phyloP scores from a whole-genome alignment of 2,888 invertebrate species.

The Trissolcus japonicus region DNA sequence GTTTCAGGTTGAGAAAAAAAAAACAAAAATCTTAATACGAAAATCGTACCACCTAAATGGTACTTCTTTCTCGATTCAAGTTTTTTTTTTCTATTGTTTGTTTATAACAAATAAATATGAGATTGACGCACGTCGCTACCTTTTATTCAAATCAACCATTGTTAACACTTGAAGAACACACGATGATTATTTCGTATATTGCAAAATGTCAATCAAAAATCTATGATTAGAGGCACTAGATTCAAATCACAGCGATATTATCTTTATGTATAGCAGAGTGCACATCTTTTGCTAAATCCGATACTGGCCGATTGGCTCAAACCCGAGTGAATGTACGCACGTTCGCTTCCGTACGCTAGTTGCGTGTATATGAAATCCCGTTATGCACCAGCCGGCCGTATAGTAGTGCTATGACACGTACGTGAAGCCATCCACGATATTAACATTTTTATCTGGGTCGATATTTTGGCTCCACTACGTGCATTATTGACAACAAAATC shows the following conservation, averaged over 20 bases:
- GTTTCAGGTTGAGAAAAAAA: too few species aligned
- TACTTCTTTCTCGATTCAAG: too few species aligned
- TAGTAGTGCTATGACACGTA: constrained; percentile 62
- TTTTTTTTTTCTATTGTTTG: too few species aligned
- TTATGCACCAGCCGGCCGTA: constrained; percentile 60
- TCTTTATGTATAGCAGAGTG: constrained; percentile 3
- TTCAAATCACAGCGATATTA: constrained; percentile 3
- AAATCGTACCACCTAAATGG: too few species aligned
- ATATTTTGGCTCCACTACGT: constrained; percentile 10
- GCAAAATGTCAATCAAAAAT: neutral
- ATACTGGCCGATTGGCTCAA: constrained; percentile 38
- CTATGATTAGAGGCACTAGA: neutral
- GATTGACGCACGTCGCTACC: neutral
- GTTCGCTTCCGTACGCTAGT: constrained; percentile 58
- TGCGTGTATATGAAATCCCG: constrained; percentile 67
- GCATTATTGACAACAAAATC: constrained; percentile 1
- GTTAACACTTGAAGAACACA: neutral
- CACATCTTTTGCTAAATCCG: constrained; percentile 41
- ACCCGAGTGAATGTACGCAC: constrained; percentile 55
- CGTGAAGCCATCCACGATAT: constrained; percentile 41
- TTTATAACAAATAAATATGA: neutral
- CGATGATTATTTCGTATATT: neutral
- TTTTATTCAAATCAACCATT: neutral
- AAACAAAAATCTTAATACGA: too few species aligned
- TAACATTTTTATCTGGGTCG: constrained; percentile 36